These are phyloP conservation scores for Chaetodon auriga DNA, from an alignment of 2,113 vertebrate genomes.

Conservation along the genomic window DNA sequence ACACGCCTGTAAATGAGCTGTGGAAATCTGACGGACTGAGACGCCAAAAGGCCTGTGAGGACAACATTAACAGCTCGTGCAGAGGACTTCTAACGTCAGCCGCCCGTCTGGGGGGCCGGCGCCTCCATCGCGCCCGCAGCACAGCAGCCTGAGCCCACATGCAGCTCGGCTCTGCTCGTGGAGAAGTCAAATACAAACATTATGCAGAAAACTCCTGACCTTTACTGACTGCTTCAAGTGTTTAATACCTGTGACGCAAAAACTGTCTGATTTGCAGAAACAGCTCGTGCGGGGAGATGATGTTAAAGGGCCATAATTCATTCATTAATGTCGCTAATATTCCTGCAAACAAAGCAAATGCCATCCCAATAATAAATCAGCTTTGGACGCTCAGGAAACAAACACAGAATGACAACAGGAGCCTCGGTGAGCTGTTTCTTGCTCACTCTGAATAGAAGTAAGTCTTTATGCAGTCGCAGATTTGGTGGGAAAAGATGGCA, in stretches of 20 bases:
- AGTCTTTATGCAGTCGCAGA: not conserved
- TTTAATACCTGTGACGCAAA: not conserved
- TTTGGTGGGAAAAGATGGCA: not conserved
- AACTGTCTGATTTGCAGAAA: constrained; percentile 26
- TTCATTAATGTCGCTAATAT: not conserved
- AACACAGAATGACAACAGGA: not conserved
- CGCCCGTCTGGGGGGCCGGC: not conserved
- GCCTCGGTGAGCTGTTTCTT: not conserved
- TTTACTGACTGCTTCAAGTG: constrained; percentile 18
- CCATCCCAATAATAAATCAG: not conserved
- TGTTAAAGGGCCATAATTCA: not conserved
- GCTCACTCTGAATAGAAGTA: not conserved
- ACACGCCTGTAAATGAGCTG: not conserved
- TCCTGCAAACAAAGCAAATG: not conserved
- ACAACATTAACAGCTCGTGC: constrained; percentile 16
- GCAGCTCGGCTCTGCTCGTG: constrained; percentile 18
- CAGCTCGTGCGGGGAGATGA: not conserved
- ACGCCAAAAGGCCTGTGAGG: not conserved
- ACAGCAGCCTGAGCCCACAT: constrained; percentile 7
- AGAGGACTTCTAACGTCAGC: not conserved
- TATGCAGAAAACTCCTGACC: constrained; percentile 31
- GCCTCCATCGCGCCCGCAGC: constrained; percentile 12
- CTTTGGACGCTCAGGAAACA: not conserved
- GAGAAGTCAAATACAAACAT: constrained; percentile 28
- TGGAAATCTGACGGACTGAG: not conserved